phyloP scores from a whole-genome alignment of 1,140 invertebrate species.

The Pseudomyrmex flavicornis region DNA sequence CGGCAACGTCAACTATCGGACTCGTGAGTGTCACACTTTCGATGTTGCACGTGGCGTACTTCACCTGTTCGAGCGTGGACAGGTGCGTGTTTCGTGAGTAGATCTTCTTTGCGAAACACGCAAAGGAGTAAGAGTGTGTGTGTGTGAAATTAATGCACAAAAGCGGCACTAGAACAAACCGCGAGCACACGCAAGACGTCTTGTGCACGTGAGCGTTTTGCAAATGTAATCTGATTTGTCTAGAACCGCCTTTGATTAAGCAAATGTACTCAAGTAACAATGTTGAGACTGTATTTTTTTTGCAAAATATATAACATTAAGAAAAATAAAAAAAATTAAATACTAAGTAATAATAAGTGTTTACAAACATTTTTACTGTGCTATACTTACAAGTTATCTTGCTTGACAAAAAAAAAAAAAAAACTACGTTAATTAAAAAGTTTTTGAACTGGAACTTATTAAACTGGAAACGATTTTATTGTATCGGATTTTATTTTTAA shows the following conservation, averaged over 20 bases:
- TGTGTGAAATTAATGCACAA: slow-evolving; percentile 29
- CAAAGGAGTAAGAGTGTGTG: background rate
- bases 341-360: too few species aligned
- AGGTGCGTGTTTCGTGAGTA: slow-evolving; percentile 43
- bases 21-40: background rate
- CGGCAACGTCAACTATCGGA: background rate
- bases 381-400: too few species aligned
- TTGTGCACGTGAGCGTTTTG: background rate
- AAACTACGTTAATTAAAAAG: too few species aligned
- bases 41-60: slow-evolving; percentile 28
- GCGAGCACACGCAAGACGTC: slow-evolving; percentile 5
- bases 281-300: background rate
- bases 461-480: background rate
- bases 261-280: background rate
- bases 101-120: background rate
- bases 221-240: background rate
- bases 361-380: too few species aligned
- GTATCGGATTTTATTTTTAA: too few species aligned
- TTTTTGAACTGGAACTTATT: background rate
- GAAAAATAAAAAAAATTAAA: too few species aligned
- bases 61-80: slow-evolving; percentile 55
- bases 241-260: background rate
- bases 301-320: background rate
- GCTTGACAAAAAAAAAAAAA: too few species aligned
- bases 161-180: background rate